These are phyloP conservation scores for Diplodus puntazzo DNA, from an alignment of 2,797 vertebrate species.

Conservation along the genomic window DNA sequence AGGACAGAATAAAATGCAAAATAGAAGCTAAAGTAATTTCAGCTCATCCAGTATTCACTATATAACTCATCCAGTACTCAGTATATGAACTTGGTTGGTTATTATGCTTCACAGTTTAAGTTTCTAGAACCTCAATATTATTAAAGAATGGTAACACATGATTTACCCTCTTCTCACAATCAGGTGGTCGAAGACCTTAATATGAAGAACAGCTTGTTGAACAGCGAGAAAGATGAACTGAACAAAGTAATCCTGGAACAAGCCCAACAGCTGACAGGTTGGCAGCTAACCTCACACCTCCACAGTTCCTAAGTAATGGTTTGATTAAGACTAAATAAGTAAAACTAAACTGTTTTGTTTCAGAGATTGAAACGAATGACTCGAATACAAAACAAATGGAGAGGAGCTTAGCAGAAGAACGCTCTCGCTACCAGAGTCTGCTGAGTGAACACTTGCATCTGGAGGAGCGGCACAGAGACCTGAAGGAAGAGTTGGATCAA, in stretches of 20 bases:
- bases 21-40: neutral
- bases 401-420: constrained; percentile 91
- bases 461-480: constrained; percentile 91
- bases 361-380: constrained; percentile 80
- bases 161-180: constrained; percentile 14
- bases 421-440: constrained; percentile 93
- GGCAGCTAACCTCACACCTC: neutral
- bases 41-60: too few species aligned
- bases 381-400: constrained; percentile 90
- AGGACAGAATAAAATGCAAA: neutral
- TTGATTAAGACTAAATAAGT: neutral
- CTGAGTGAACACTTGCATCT: constrained; percentile 93
- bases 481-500: constrained; percentile 90
- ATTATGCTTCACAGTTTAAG: neutral
- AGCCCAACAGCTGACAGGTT: constrained; percentile 90
- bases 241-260: constrained; percentile 89
- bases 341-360: constrained; percentile 28
- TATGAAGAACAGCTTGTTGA: constrained; percentile 90
- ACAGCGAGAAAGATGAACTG: constrained; percentile 90
- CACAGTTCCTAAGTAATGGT: neutral
- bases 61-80: neutral
- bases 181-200: constrained; percentile 92
- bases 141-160: neutral
- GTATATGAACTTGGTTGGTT: neutral
- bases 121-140: neutral